Evolutionary conservation across 2,113 vertebrate genomes (phyloP), one percentile per base, ranked within the genome.

Genomic region (Atlantisia rogersi): DNA sequence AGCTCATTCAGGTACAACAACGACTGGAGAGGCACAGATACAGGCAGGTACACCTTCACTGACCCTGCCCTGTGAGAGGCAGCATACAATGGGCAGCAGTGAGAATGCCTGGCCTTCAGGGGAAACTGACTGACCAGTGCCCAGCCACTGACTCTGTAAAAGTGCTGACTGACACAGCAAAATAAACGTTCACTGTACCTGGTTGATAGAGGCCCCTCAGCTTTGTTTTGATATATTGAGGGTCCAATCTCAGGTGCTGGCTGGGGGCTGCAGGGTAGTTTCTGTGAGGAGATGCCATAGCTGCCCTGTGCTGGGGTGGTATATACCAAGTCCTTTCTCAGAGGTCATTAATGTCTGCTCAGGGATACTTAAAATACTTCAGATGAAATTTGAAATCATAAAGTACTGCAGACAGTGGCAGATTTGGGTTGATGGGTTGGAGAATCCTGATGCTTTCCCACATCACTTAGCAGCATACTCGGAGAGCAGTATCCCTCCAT

Each of bases 161-260:
- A 42, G 35, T 9, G 35, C n/a, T 50, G n/a, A 24, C 26, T 55
- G n/a, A 10, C 26, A 31, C 25, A 40, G 15, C 26, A 62, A 32
- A 63, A 40, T 9, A 12, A 50, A 18, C 17, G 40, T 62, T 48
- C n/a, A 22, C 6, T 7, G 7, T 31, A 46, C 8, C 16, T 2
- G 0, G 29, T 18, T 59, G 28, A 39, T 14, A 42, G 32, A 79
- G 65, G 32, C 15, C 44, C 21, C 4, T 25, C 9, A 4, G 39
- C 28, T 65, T 44, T 4, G 1, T 37, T 59, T 74, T n/a, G 37
- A 22, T 35, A 10, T 24, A 24, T 7, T 17, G 29, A 21, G n/a
- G 75, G 22, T 7, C 26, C 1, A 1, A 39, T 17, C 13, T 28
- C 50, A 11, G 6, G 28, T 1, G 3, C 20, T 11, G 28, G 7